Conservation (phyloP, 2,797 vertebrate genomes). For the Spinus olivaceus region DNA sequence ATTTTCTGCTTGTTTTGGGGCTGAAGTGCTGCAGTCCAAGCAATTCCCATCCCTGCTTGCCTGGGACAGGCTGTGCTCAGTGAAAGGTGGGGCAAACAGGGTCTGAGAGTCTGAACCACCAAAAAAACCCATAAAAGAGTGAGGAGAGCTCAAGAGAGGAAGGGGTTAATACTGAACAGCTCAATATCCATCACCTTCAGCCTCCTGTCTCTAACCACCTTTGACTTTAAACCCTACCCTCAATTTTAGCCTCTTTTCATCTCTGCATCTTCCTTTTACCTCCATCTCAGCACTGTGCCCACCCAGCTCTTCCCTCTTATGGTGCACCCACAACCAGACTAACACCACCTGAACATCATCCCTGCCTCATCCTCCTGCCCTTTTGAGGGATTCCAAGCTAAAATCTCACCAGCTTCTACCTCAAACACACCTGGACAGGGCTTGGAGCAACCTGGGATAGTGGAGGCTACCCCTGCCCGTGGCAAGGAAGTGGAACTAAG, state of each 20-base stretch:
- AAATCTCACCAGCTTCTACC: background rate
- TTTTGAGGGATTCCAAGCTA: background rate
- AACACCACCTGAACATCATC: background rate
- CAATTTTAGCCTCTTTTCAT: background rate
- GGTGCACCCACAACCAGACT: background rate
- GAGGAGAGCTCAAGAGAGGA: background rate
- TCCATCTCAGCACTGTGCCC: background rate
- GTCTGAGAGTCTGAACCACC: background rate
- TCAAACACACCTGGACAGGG: accelerated
- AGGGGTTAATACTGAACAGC: background rate
- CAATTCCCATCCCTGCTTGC: background rate
- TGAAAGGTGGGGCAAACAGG: background rate
- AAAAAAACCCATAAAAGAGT: background rate
- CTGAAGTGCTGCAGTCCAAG: background rate
- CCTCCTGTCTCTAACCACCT: background rate
- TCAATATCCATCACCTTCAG: background rate
- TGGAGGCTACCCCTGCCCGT: background rate
- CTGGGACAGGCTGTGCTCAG: background rate
- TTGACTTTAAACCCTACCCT: background rate
- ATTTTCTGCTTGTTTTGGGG: background rate
- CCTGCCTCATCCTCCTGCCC: background rate
- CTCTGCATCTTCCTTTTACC: background rate
- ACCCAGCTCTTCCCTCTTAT: background rate
- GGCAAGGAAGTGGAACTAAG: background rate
- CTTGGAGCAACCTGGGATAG: background rate